Conservation (phyloP, 2,797 vertebrate species). For the Phrynocephalus forsythii region DNA sequence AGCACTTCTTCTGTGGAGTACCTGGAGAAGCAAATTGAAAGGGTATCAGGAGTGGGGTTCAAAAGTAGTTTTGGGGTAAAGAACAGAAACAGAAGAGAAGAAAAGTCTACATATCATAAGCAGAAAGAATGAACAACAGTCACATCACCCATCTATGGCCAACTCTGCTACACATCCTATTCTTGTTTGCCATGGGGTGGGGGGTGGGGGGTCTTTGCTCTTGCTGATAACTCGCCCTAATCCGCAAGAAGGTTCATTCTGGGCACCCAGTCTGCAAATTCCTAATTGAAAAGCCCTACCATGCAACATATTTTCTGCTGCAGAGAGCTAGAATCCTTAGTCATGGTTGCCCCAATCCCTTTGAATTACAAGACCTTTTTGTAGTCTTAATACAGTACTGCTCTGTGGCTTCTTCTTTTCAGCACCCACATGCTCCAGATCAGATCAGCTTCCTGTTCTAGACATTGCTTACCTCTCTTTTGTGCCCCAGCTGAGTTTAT, state of each 20-base stretch:
- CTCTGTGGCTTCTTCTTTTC: neutral
- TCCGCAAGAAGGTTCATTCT: neutral
- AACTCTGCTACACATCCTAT: conserved; percentile 21
- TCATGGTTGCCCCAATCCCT: neutral
- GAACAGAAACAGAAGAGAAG: neutral
- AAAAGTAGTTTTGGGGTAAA: neutral
- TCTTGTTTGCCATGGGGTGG: neutral
- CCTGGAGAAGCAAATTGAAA: conserved; percentile 49
- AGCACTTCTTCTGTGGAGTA: conserved; percentile 76
- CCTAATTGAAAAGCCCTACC: neutral
- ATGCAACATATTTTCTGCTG: neutral
- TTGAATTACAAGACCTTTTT: neutral
- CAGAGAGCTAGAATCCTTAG: conserved; percentile 11
- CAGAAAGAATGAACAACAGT: neutral
- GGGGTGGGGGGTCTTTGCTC: neutral
- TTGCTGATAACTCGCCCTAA: neutral
- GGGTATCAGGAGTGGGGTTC: neutral
- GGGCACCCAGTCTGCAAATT: neutral
- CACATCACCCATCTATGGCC: neutral
- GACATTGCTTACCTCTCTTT: conserved; percentile 72
- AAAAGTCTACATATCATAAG: neutral
- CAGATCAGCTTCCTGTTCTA: neutral
- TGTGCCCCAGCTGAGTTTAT: conserved; percentile 60
- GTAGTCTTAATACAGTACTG: neutral
- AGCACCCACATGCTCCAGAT: too few relatives aligned